Conservation (phyloP, 2,888 invertebrate species). For the Caenorhabditis japonica region DNA sequence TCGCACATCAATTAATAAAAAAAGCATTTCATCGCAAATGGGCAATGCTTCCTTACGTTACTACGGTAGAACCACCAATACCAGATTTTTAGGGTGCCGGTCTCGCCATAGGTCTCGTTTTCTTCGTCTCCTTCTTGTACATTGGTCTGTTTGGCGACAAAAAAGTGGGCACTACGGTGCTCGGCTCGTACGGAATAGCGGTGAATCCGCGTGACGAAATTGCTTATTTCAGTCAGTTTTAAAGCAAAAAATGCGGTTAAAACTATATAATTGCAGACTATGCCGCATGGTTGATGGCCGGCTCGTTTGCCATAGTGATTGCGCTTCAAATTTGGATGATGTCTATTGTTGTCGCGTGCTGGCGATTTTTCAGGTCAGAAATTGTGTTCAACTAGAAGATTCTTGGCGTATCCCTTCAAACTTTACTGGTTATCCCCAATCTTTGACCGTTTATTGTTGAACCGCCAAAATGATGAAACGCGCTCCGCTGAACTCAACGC, state of each 20-base stretch:
- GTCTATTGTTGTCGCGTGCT: conserved; percentile 69
- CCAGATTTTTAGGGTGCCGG: conserved; percentile 62
- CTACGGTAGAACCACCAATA: too few relatives aligned
- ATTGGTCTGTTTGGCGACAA: conserved; percentile 61
- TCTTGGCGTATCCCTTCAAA: too few relatives aligned
- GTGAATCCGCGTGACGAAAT: conserved; percentile 41
- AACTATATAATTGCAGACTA: conserved; percentile 64
- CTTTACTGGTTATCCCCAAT: too few relatives aligned
- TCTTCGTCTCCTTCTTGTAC: conserved; percentile 69
- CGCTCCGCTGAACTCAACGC: too few relatives aligned
- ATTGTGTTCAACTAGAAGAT: too few relatives aligned
- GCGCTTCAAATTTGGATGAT: conserved; percentile 72
- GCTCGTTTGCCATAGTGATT: conserved; percentile 63
- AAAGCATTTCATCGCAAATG: neutral
- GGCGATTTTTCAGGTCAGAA: conserved; percentile 66
- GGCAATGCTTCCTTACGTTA: too few relatives aligned
- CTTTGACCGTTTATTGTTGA: too few relatives aligned
- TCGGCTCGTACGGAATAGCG: conserved; percentile 39
- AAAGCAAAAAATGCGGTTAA: too few relatives aligned
- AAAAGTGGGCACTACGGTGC: conserved; percentile 44
- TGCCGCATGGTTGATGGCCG: conserved; percentile 64
- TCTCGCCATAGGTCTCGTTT: conserved; percentile 64
- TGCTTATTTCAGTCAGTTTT: conserved; percentile 49
- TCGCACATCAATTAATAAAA: neutral
- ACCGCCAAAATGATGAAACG: too few relatives aligned